These are phyloP conservation scores for Dendrocincla tyrannina DNA, from an alignment of 2,797 vertebrate genomes.

Conservation along the genomic window DNA sequence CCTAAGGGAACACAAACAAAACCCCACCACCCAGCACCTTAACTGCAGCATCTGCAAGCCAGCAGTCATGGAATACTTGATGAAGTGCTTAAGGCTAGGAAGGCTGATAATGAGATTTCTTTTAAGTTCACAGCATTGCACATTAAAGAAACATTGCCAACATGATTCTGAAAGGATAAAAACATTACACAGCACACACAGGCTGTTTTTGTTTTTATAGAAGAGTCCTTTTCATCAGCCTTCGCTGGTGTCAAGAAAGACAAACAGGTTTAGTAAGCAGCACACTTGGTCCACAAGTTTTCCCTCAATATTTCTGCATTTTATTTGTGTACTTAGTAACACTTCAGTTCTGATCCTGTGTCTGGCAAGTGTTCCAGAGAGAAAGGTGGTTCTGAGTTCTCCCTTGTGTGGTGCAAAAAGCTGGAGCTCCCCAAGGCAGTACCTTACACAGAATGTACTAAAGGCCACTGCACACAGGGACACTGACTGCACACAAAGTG, in stretches of 20 bases:
- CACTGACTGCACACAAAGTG: neutral
- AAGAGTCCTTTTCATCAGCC: slow-evolving; percentile 5
- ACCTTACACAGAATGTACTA: neutral
- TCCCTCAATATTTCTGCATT: neutral
- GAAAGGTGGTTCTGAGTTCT: neutral
- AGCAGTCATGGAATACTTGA: slow-evolving; percentile 38
- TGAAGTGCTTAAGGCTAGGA: slow-evolving; percentile 48
- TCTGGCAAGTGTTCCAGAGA: neutral
- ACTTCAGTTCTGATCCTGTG: neutral
- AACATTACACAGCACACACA: neutral
- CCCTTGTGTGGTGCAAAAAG: accelerated
- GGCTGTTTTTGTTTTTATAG: neutral
- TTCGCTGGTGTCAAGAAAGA: neutral
- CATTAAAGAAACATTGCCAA: slow-evolving; percentile 45
- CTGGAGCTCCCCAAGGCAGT: neutral
- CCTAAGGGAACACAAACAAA: slow-evolving; percentile 32
- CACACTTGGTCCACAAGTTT: neutral
- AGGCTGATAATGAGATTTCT: slow-evolving; percentile 61
- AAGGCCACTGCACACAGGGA: neutral
- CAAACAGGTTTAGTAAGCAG: neutral
- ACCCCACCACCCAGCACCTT: slow-evolving; percentile 8
- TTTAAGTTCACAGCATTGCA: slow-evolving; percentile 43
- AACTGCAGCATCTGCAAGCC: slow-evolving; percentile 43
- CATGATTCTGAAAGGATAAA: neutral
- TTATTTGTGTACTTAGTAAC: neutral